Evolutionary conservation across 2,797 vertebrate species (phyloP), one percentile per base, ranked within the genome.

Genomic region (Lutjanus argentimaculatus): DNA sequence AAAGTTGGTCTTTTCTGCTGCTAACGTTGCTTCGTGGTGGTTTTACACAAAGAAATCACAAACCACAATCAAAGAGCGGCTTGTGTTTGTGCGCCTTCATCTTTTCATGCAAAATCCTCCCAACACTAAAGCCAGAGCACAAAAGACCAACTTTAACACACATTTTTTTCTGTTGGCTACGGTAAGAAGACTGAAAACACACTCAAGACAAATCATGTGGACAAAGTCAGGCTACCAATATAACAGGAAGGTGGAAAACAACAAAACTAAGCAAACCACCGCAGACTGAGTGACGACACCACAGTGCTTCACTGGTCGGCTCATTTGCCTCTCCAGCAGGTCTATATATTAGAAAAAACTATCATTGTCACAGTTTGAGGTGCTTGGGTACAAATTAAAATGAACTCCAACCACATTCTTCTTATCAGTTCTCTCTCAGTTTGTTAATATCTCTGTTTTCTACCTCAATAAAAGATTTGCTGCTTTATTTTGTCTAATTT

Each of bases 81-180:
- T 22, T 65, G 46, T 30, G 30, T 68, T 71, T 10, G 8, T 66
- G 15, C 71, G 49, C 40, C 51, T 71, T 74, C 22, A 64, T 48
- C 53, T 74, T 68, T 61, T 58, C 19, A 69, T 67, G 49, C 53
- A 30, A 79, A 55, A 69, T 63, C 45, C 46, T 70, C 6, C 0
- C 1, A 21, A 64, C 65, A 69, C 25, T 45, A 67, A 72, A 57
- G 56, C 17, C 49, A 63, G 51, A 63, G 58, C 73, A 83, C 56
- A 74, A 74, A 82, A 80, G 69, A 83, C 69, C 69, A 87, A 80
- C 71, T 83, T 53, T 42, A 40, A 51, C 52, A 62, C 51, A 77
- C 52, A 45, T 15, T 42, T 59, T 52, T 79, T 25, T 25, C 30
- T 62, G 21, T 7, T 25, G 13, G 49, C 43, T 16, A 49, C 45